Evolutionary conservation across 2,113 vertebrate species (phyloP).

Genomic region (Galeopterus variegatus): DNA sequence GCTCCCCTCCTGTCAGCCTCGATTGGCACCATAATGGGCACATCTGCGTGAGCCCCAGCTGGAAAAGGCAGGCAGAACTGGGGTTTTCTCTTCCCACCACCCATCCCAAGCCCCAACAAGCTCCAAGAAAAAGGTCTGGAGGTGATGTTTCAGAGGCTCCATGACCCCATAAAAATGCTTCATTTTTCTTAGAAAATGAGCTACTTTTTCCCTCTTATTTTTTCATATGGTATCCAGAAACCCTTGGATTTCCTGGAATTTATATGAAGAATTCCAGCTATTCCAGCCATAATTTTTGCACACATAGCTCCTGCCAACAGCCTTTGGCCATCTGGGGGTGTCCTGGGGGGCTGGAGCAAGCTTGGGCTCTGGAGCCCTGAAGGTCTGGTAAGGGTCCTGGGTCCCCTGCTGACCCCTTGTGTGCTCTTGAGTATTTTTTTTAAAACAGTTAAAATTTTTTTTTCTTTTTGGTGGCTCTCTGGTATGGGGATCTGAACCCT

Average conservation of each 20-base stretch:
- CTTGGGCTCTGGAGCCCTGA: not conserved
- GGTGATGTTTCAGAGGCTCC: not conserved
- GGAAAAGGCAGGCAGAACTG: not conserved
- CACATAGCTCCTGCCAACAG: slow-evolving; percentile 43
- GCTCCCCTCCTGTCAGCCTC: not conserved
- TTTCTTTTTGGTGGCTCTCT: no score
- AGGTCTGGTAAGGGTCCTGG: not conserved
- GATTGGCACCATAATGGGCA: accelerated
- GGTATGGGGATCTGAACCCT: no score
- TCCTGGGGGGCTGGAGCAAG: not conserved
- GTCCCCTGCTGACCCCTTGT: not conserved
- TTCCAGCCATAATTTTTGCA: slow-evolving; percentile 59
- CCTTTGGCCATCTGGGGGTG: slow-evolving; percentile 50
- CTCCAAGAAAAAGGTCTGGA: not conserved
- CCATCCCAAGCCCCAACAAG: not conserved
- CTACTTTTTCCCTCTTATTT: not conserved
- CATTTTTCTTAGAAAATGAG: slow-evolving; percentile 68
- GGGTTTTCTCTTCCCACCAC: not conserved
- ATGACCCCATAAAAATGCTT: slow-evolving; percentile 17
- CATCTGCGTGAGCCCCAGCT: not conserved
- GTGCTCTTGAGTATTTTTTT: not conserved
- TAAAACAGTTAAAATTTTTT: not conserved
- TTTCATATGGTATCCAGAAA: slow-evolving; percentile 77
- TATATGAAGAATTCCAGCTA: slow-evolving; percentile 73
- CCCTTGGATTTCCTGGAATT: slow-evolving; percentile 79